Conservation (phyloP, 2,888 invertebrate genomes). For the Nephrotoma flavescens region DNA sequence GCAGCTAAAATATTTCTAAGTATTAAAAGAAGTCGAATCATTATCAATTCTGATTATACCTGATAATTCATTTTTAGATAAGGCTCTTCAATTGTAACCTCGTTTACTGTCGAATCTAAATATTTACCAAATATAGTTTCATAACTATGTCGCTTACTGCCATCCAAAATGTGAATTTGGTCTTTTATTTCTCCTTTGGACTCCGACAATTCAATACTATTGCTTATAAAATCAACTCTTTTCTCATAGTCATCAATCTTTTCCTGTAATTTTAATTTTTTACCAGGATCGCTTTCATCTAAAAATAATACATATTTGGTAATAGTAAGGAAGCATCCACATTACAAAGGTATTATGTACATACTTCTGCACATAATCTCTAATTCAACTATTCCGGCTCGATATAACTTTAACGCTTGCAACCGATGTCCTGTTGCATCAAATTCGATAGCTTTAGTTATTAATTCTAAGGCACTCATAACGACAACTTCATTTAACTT, state of each 20-base stretch:
- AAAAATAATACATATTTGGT: constrained; percentile 12
- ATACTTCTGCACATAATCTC: constrained; percentile 16
- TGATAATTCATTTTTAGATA: constrained; percentile 74
- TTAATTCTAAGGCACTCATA: constrained; percentile 23
- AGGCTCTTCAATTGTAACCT: constrained; percentile 70
- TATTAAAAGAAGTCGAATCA: constrained; percentile 6
- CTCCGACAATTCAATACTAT: constrained; percentile 49
- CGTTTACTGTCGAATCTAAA: constrained; percentile 53
- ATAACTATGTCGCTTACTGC: constrained; percentile 66
- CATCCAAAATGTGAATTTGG: constrained; percentile 55
- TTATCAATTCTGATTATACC: constrained; percentile 33
- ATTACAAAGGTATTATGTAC: neutral
- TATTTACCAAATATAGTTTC: constrained; percentile 63
- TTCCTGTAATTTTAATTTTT: constrained; percentile 19
- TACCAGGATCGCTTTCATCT: constrained; percentile 40
- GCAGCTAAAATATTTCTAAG: constrained; percentile 42
- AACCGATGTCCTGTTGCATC: constrained; percentile 25
- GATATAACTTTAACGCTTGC: constrained; percentile 27
- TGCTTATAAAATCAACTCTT: constrained; percentile 67
- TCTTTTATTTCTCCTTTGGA: constrained; percentile 58
- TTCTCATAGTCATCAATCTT: constrained; percentile 63
- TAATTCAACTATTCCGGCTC: constrained; percentile 23
- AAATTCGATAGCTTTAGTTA: constrained; percentile 26
- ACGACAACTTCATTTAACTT: neutral
- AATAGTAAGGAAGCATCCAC: neutral